Conservation (phyloP, 92 coral and sea anemone species). For the Pocillopora meandrina region DNA sequence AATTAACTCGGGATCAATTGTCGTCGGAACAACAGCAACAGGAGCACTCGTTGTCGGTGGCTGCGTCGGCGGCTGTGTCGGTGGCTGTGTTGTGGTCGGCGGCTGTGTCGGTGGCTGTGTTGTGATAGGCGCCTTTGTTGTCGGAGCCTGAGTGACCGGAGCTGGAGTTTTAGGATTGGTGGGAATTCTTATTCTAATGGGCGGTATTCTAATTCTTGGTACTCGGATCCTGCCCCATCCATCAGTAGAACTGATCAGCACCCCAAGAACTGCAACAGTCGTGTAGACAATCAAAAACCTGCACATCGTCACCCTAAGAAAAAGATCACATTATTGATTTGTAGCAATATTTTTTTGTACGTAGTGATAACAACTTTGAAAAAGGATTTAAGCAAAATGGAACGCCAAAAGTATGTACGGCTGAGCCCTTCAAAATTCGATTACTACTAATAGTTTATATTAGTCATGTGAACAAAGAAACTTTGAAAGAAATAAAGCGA, state of each 20-base stretch:
- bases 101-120: not conserved
- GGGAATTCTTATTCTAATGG: not conserved
- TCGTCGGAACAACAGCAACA: not conserved
- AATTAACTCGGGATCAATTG: not conserved
- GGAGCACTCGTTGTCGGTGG: not conserved
- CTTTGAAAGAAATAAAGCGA: too few species aligned
- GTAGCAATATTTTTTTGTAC: not conserved
- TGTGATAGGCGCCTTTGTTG: not conserved
- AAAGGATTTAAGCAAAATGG: too few species aligned
- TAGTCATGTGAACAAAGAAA: too few species aligned
- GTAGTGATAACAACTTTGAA: too few species aligned
- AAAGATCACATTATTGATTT: not conserved
- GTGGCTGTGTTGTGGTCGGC: not conserved
- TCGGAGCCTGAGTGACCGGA: not conserved
- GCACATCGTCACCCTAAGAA: slow-evolving; percentile 1
- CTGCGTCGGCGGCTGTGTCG: not conserved
- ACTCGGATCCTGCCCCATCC: not conserved
- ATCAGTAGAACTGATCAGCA: not conserved
- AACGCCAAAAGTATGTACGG: too few species aligned
- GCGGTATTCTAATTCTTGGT: not conserved
- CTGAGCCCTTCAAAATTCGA: too few species aligned
- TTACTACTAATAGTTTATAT: too few species aligned
- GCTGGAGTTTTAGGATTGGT: not conserved
- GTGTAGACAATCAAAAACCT: not conserved
- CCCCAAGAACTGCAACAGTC: not conserved